A percentile compares a stretch with the other conserved stretches of the same genome.
Conservation (phyloP, 2,888 invertebrate genomes). For the Priocnemis perturbator region DNA sequence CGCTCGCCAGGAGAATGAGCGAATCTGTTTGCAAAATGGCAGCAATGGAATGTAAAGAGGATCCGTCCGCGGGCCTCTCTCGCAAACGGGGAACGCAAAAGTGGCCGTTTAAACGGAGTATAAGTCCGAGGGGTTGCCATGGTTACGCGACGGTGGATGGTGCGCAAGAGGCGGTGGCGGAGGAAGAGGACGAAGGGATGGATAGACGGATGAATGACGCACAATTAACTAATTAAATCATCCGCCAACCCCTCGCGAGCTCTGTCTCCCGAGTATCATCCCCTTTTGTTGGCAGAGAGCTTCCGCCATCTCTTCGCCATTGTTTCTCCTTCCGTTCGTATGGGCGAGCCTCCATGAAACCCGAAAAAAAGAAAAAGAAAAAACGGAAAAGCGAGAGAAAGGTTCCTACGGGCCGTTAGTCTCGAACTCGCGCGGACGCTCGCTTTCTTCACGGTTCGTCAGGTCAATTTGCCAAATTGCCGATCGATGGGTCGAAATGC, state of each 20-base stretch:
- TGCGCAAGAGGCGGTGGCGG: constrained; percentile 24
- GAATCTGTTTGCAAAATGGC: constrained; percentile 9
- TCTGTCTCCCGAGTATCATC: constrained; percentile 69
- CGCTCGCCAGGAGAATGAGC: neutral
- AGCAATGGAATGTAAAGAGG: neutral
- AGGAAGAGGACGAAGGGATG: constrained; percentile 65
- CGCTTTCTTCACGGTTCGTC: constrained; percentile 38
- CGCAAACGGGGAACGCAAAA: constrained; percentile 33
- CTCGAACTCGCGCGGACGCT: constrained; percentile 24
- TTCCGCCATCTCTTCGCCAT: constrained; percentile 62
- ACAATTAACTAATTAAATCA: constrained; percentile 75
- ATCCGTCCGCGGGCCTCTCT: constrained; percentile 23
- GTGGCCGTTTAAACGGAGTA: constrained; percentile 48
- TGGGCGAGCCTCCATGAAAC: constrained; percentile 26
- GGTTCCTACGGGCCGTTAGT: constrained; percentile 2
- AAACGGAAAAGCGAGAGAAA: neutral
- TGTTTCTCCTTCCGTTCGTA: constrained; percentile 45
- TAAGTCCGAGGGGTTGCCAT: constrained; percentile 64
- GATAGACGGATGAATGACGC: constrained; percentile 75
- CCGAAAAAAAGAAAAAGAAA: constrained; percentile 13
- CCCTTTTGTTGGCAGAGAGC: constrained; percentile 63
- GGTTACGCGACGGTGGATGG: constrained; percentile 59
- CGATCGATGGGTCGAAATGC: constrained; percentile 29
- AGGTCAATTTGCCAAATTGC: constrained; percentile 39
- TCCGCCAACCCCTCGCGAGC: constrained; percentile 68